phyloP scores from a whole-genome alignment of 2,113 vertebrate species.

The Spermophilus dauricus region DNA sequence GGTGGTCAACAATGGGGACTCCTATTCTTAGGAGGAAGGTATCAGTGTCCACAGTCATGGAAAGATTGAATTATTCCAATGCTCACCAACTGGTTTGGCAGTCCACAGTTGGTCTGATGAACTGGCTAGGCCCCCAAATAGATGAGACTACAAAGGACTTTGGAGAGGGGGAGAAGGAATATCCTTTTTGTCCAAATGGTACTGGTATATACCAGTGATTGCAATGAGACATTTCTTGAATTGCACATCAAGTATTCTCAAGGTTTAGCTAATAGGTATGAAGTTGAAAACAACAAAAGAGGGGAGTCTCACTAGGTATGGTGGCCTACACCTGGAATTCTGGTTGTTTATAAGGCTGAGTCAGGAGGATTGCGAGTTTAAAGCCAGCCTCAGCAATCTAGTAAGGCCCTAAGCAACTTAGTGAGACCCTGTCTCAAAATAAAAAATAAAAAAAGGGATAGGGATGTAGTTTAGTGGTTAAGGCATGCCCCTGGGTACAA shows the following conservation, averaged over 20 bases:
- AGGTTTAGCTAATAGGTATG: slow-evolving; percentile 93
- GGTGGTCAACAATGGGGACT: slow-evolving; percentile 97
- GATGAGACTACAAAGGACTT: slow-evolving; percentile 94
- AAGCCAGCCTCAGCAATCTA: too few species aligned
- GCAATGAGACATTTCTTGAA: slow-evolving; percentile 96
- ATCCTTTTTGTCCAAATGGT: slow-evolving; percentile 93
- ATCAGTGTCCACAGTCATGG: slow-evolving; percentile 97
- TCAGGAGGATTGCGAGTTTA: too few species aligned
- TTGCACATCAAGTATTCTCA: slow-evolving; percentile 96
- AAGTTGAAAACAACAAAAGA: slow-evolving; percentile 95
- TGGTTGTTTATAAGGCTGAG: too few species aligned
- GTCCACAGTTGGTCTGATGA: slow-evolving; percentile 95
- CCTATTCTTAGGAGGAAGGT: slow-evolving; percentile 96
- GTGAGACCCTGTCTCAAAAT: too few species aligned
- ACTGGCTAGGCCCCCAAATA: slow-evolving; percentile 96
- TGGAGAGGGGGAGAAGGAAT: slow-evolving; percentile 95
- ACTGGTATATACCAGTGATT: slow-evolving; percentile 95
- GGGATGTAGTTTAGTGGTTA: too few species aligned
- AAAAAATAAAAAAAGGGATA: too few species aligned
- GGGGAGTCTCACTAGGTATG: slow-evolving; percentile 78
- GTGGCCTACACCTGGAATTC: too few species aligned
- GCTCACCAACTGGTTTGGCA: slow-evolving; percentile 97
- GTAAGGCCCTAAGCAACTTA: too few species aligned
- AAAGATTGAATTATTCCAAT: slow-evolving; percentile 94
- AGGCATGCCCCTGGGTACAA: too few species aligned